These are phyloP conservation scores for Enteromius argenteus DNA, from an alignment of 2,797 vertebrate species.

Conservation along the genomic window DNA sequence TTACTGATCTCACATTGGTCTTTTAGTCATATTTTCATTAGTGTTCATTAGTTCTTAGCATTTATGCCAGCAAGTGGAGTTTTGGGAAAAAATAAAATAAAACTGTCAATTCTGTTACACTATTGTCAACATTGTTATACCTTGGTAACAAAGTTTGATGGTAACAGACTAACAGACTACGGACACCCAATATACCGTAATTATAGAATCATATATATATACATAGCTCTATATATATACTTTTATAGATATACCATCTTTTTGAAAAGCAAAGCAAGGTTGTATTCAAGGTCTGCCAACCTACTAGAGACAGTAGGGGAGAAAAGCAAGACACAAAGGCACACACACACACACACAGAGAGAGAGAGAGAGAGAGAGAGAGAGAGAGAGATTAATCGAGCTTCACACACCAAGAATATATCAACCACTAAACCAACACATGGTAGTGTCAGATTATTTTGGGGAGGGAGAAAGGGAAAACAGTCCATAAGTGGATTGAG, in stretches of 20 bases:
- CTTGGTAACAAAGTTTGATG: no score
- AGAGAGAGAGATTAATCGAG: background rate
- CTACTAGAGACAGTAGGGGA: background rate
- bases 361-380: constrained; percentile 32
- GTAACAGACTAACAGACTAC: no score
- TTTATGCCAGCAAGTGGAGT: no score
- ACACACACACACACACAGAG: background rate
- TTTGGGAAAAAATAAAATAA: no score
- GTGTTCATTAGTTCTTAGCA: no score
- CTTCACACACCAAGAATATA: background rate
- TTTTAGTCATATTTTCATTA: no score
- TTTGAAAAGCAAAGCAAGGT: background rate
- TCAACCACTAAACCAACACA: constrained; percentile 27
- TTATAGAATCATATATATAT: no score
- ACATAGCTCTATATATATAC: no score
- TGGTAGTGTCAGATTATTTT: constrained; percentile 15
- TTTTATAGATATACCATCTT: background rate
- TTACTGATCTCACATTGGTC: no score
- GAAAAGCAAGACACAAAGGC: background rate
- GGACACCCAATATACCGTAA: no score
- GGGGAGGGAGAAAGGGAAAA: background rate
- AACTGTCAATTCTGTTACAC: no score
- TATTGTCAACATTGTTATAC: no score
- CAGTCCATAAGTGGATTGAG: constrained; percentile 9
- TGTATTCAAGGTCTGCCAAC: constrained; percentile 26